phyloP scores from a whole-genome alignment of 2,888 invertebrate genomes.

The Coleophora deauratella region DNA sequence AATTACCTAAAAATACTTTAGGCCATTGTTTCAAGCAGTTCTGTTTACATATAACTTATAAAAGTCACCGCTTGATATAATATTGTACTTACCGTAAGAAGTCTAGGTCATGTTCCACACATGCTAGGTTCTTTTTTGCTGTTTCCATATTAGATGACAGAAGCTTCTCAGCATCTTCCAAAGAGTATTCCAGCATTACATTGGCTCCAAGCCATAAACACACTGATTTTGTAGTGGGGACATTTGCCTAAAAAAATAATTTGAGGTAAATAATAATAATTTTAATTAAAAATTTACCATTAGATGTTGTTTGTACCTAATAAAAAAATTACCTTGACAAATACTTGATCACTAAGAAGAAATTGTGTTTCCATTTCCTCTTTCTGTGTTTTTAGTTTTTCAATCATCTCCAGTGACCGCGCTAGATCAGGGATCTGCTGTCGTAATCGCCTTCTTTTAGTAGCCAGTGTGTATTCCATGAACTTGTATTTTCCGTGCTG shows the following conservation, averaged over 20 bases:
- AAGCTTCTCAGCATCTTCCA: constrained; percentile 91
- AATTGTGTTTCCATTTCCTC: constrained; percentile 91
- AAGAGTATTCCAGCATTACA: constrained; percentile 96
- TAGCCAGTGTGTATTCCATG: constrained; percentile 94
- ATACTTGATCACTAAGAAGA: constrained; percentile 93
- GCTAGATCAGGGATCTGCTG: constrained; percentile 96
- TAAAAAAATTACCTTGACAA: constrained; percentile 70
- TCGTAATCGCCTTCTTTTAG: constrained; percentile 89
- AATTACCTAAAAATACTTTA: too few species aligned
- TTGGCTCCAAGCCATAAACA: constrained; percentile 91
- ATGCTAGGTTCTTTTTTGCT: constrained; percentile 87
- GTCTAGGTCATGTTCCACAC: constrained; percentile 94
- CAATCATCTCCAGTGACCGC: constrained; percentile 92
- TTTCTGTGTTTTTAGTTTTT: constrained; percentile 87
- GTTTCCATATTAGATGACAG: constrained; percentile 87
- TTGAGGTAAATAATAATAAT: not conserved
- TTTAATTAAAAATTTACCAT: too few species aligned
- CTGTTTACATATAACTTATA: too few species aligned
- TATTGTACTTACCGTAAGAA: constrained; percentile 80
- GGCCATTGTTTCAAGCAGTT: too few species aligned
- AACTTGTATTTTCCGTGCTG: constrained; percentile 97
- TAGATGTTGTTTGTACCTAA: too few species aligned
- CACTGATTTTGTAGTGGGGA: constrained; percentile 93
- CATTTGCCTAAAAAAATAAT: constrained; percentile 79
- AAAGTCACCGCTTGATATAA: too few species aligned